Percentiles rank a stretch among this genome's conserved stretches.
phyloP scores from a whole-genome alignment of 2,113 vertebrate species.

The Lasiurus cinereus region DNA sequence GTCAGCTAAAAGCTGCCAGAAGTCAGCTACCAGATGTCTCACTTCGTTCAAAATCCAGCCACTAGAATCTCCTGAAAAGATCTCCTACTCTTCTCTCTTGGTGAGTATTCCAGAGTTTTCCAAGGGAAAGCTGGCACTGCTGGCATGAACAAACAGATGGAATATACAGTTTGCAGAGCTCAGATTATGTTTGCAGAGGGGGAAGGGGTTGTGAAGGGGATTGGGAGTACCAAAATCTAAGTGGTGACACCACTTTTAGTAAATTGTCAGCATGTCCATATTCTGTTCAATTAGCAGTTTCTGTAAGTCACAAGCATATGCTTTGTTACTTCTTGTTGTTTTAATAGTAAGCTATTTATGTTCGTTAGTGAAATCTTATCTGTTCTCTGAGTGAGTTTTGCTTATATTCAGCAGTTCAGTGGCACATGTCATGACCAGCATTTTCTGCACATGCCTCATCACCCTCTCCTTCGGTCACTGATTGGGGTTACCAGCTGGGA shows the following conservation, averaged over 20 bases:
- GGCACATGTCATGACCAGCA: not conserved
- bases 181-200: too few relatives aligned
- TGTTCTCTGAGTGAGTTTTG: slow-evolving; percentile 36
- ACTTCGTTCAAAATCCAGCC: slow-evolving; percentile 63
- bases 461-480: not conserved
- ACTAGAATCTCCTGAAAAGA: too few relatives aligned
- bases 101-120: too few relatives aligned
- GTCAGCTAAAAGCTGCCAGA: slow-evolving; percentile 77
- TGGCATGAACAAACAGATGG: too few relatives aligned
- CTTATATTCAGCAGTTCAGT: slow-evolving; percentile 52
- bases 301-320: slow-evolving; percentile 86
- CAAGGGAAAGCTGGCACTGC: too few relatives aligned
- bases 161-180: too few relatives aligned
- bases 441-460: not conserved
- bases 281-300: slow-evolving; percentile 87
- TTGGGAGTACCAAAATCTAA: slow-evolving; percentile 58
- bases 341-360: slow-evolving; percentile 73
- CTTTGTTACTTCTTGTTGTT: slow-evolving; percentile 85
- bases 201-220: too few relatives aligned
- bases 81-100: too few relatives aligned
- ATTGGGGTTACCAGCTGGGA: too few relatives aligned
- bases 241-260: slow-evolving; percentile 48
- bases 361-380: slow-evolving; percentile 62
- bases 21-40: not conserved
- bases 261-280: slow-evolving; percentile 70